Base-by-base conservation (phyloP, 2,888 invertebrate genomes). In the Autographa gamma region DNA sequence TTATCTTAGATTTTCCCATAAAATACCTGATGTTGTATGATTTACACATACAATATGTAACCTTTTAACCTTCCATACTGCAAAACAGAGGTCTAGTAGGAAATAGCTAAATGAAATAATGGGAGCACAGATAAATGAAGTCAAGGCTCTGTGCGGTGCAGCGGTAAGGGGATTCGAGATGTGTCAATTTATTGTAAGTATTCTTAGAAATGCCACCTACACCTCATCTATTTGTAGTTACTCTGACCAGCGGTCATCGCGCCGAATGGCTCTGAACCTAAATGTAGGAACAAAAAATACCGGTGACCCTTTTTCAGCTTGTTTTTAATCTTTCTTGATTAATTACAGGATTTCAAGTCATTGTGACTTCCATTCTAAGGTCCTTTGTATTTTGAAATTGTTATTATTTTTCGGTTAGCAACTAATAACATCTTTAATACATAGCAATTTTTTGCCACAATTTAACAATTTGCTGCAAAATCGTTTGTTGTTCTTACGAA, bases 121-220 rank as follows among this genome's bases (percentile, higher is more conserved):
- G 74, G 83, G 71, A 74, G 77, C 71, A 70, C 63, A 83, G 81
- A 79, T 73, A 81, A 85, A 83, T 62, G 70, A 67, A 79, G 85
- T 85, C 83, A 85, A 84, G 87, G 84, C 79, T 81, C 61, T 76
- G 74, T 66, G 61, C 65, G 76, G 72, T 84, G 79, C 76, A 74
- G 63, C 72, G 79, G 75, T 76, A 75, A 79, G 79, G 83, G 78
- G 82, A 79, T 63, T 70, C 67, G 71, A 74, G 69, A 71, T 74
- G 77, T 84, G 84, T 85, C 83, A 85, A 85, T 86, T 87, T 87
- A 89, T 86, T 83, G 80, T 83, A 84, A 82, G 84, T 93, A 94
- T 93, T 93, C 89, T 92, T 91, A 92, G 93, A 89, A 88, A 87
- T 84, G 81, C 90, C 93, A 91, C 94, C 93, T 93, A 93, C 95